These are phyloP conservation scores for Steinernema carpocapsae DNA, from an alignment of 2,888 invertebrate species.

Conservation along the genomic window DNA sequence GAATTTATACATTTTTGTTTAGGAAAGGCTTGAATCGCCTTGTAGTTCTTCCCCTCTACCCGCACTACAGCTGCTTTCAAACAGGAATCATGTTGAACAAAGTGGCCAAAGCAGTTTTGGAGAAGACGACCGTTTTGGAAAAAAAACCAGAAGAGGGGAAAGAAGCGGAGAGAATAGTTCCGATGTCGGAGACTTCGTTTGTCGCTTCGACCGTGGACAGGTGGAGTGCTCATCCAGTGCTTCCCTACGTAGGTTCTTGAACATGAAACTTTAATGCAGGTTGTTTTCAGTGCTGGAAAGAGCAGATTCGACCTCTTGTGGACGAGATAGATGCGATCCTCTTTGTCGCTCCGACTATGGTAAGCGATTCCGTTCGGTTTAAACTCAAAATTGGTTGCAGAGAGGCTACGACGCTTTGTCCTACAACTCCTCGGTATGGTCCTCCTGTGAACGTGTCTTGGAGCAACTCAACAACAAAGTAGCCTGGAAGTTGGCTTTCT, in stretches of 20 bases:
- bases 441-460: conserved; percentile 50
- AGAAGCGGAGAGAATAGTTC: conserved; percentile 43
- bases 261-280: background rate
- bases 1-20: conserved; percentile 11
- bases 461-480: conserved; percentile 44
- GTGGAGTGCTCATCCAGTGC: conserved; percentile 51
- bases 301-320: conserved; percentile 39
- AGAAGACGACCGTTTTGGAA: conserved; percentile 38
- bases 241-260: conserved; percentile 45
- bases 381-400: conserved; percentile 39
- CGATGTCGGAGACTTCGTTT: conserved; percentile 48
- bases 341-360: conserved; percentile 50
- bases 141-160: conserved; percentile 32
- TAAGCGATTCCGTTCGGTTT: background rate
- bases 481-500: conserved; percentile 55
- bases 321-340: conserved; percentile 45
- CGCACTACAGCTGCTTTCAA: conserved; percentile 43
- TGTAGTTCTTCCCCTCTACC: conserved; percentile 49
- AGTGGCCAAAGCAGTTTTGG: conserved; percentile 40
- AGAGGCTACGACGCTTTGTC: conserved; percentile 39
- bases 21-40: conserved; percentile 4
- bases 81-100: conserved; percentile 41
- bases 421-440: conserved; percentile 42
- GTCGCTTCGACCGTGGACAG: conserved; percentile 47
- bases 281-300: conserved; percentile 47